These are phyloP conservation scores for Poeciliopsis occidentalis DNA, from an alignment of 2,113 vertebrate species.

Conservation along the genomic window DNA sequence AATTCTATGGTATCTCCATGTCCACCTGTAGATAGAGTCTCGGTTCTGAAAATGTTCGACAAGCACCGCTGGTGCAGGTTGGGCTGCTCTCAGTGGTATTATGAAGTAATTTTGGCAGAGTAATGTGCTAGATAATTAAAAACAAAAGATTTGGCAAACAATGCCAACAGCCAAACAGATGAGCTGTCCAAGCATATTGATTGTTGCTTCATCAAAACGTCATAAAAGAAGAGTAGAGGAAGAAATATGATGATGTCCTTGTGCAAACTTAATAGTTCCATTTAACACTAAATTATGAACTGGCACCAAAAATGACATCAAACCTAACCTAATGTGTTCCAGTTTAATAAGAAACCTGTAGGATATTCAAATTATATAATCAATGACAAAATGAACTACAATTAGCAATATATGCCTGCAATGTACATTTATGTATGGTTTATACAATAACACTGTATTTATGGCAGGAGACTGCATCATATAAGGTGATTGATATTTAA, in stretches of 20 bases:
- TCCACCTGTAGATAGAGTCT: constrained; percentile 16
- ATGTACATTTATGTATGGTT: not conserved
- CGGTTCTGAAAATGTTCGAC: no score
- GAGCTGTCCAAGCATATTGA: not conserved
- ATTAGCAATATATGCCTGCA: no score
- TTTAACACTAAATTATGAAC: not conserved
- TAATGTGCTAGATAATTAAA: not conserved
- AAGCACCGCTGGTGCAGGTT: not conserved
- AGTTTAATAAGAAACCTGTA: not conserved
- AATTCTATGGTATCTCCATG: constrained; percentile 67
- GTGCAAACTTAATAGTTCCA: not conserved
- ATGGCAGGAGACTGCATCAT: not conserved
- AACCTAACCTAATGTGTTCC: no score
- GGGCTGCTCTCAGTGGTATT: not conserved
- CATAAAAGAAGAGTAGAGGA: not conserved
- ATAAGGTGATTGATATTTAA: not conserved
- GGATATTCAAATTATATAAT: not conserved
- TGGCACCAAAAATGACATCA: no score
- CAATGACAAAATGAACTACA: not conserved
- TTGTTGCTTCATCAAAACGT: not conserved
- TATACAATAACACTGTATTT: not conserved
- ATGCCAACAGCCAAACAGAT: not conserved
- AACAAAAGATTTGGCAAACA: not conserved
- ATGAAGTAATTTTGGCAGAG: not conserved
- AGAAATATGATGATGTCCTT: not conserved